phyloP scores from a whole-genome alignment of 1,140 invertebrate genomes.

The Cheumatopsyche charites region DNA sequence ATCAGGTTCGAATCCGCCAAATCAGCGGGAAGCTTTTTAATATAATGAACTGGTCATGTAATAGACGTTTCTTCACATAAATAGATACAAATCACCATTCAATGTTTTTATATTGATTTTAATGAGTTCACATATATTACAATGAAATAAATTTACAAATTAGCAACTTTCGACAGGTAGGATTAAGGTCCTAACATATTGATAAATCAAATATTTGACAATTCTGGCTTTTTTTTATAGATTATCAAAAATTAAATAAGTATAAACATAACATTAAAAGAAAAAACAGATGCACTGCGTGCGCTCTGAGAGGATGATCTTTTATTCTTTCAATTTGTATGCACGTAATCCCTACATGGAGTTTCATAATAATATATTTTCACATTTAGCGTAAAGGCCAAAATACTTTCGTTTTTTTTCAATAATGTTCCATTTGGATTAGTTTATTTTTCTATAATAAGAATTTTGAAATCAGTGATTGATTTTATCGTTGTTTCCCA shows the following conservation, averaged over 20 bases:
- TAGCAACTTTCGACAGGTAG: too few relatives aligned
- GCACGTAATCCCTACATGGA: neutral
- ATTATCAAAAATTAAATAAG: neutral
- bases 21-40: too few relatives aligned
- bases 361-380: slow-evolving; percentile 14
- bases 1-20: neutral
- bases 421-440: slow-evolving; percentile 9
- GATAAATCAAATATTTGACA: slow-evolving; percentile 14
- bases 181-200: neutral
- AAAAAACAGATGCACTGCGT: too few relatives aligned
- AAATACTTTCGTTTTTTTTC: slow-evolving; percentile 15
- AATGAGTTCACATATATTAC: too few relatives aligned
- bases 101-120: too few relatives aligned
- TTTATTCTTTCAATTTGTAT: neutral
- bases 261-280: neutral
- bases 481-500: too few relatives aligned
- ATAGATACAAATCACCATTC: too few relatives aligned
- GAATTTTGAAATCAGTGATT: neutral
- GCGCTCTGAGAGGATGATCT: too few relatives aligned
- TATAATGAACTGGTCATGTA: too few relatives aligned
- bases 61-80: too few relatives aligned
- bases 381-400: slow-evolving; percentile 10
- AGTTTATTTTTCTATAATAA: slow-evolving; percentile 13
- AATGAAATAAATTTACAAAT: too few relatives aligned
- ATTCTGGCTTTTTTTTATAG: slow-evolving; percentile 13